A percentile compares a stretch with the other conserved stretches of the same genome.
phyloP scores from a whole-genome alignment of 2,113 vertebrate species.

The Pogonocichla stellata region DNA sequence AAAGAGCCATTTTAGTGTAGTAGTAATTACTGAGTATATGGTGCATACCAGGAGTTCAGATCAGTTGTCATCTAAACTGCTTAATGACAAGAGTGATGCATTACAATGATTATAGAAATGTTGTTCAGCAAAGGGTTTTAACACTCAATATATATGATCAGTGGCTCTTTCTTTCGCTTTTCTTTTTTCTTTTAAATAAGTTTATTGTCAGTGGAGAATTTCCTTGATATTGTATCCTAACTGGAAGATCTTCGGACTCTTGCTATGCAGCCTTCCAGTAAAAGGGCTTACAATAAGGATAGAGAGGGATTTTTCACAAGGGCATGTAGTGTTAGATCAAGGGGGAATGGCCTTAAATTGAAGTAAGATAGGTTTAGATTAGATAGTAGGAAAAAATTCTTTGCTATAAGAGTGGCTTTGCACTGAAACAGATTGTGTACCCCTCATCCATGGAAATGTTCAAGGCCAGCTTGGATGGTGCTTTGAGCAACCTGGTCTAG shows the following conservation, averaged over 20 bases:
- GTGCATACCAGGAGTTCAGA: neutral
- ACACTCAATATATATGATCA: neutral
- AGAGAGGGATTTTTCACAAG: neutral
- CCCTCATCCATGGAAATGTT: neutral
- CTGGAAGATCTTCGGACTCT: neutral
- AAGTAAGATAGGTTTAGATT: neutral
- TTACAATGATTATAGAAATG: neutral
- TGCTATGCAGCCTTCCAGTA: neutral
- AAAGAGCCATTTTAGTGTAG: neutral
- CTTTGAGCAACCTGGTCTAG: neutral
- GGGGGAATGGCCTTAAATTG: neutral
- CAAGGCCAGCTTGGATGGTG: neutral
- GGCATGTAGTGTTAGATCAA: neutral
- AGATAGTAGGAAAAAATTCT: neutral
- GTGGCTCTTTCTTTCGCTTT: neutral
- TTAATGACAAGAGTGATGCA: neutral
- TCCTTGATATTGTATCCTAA: neutral
- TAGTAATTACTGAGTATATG: neutral
- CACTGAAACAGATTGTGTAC: neutral
- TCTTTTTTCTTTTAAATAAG: neutral
- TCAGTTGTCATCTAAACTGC: slow-evolving; percentile 5
- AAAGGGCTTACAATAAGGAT: neutral
- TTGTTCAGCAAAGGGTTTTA: neutral
- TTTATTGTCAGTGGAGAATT: neutral
- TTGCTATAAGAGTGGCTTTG: neutral